Conservation (phyloP, 2,888 invertebrate genomes). For the Pandemis heparana region DNA sequence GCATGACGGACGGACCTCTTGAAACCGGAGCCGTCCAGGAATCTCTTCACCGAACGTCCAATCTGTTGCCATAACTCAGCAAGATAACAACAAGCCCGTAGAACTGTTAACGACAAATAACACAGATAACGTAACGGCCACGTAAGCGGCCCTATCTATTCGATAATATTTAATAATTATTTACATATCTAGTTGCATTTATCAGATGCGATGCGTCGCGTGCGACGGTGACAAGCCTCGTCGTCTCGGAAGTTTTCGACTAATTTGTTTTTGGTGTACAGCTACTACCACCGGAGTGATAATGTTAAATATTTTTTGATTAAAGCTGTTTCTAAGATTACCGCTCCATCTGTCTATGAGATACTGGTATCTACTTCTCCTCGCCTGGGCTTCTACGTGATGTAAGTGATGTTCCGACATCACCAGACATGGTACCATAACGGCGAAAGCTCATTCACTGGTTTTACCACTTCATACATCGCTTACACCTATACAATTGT, state of each 20-base stretch:
- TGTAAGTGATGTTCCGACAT: neutral
- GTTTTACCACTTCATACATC: neutral
- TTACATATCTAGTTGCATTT: constrained; percentile 68
- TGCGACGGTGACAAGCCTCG: constrained; percentile 67
- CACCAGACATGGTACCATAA: neutral
- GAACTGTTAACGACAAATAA: constrained; percentile 83
- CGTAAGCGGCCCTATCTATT: constrained; percentile 81
- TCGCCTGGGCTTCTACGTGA: neutral
- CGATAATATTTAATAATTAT: constrained; percentile 84
- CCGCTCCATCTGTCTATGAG: constrained; percentile 21
- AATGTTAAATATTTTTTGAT: constrained; percentile 34
- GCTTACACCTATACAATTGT: neutral
- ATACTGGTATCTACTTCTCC: constrained; percentile 1
- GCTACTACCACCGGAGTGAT: constrained; percentile 49
- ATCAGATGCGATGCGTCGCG: constrained; percentile 77
- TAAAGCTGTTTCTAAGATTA: constrained; percentile 28
- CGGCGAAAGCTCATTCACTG: neutral
- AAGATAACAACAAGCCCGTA: constrained; percentile 73
- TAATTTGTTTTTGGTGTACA: constrained; percentile 65
- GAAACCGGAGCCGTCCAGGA: constrained; percentile 69
- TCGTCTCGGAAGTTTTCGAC: constrained; percentile 58
- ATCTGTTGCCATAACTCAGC: constrained; percentile 75
- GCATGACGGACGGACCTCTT: constrained; percentile 61
- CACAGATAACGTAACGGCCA: constrained; percentile 79
- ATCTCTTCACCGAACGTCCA: constrained; percentile 57